Base-by-base conservation (phyloP, 2,888 invertebrate genomes). In the Protophormia terraenovae region DNA sequence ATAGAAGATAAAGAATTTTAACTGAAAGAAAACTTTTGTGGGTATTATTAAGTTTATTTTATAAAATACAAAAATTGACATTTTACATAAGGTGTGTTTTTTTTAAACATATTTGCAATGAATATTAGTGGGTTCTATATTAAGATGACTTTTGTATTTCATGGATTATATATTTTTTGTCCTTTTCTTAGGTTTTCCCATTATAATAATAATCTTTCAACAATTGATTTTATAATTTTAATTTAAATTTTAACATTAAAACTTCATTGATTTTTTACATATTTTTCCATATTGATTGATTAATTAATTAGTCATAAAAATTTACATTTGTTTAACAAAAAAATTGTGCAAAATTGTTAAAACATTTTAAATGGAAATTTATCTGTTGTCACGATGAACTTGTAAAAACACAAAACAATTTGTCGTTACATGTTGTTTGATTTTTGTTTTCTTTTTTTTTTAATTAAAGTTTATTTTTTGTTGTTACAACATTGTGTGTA, bases 351-450 rank as follows among this genome's bases (percentile, higher is more conserved):
- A 12, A 29, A 7, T 14, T 71, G n/a, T n/a, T n/a, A n/a, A n/a
- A n/a, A n/a, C n/a, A n/a, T 53, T 53, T 64, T 16, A 2, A 38
- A 4, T 53, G 35, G 14, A 62, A 71, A 64, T 55, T 64, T 32
- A 76, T 76, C n/a, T 53, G 62, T 76, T 82, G 76, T 82, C 82
- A 82, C 82, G 82, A 71, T 76, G 75, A 82, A 69, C 29, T 75
- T 81, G 75, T 81, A 69, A 76, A 60, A 81, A 73, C 76, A 83
- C 55, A 75, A 50, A 75, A 83, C 60, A 69, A 83, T 83, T 79
- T 79, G 73, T 79, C 62, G 69, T 32, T 47, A 73, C 69, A 79
- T 47, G 38, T 27, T 45, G 29, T 29, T 45, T 16, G 8, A 55
- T 14, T 10, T 35, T 62, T 27, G 35, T 22, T 45, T 14, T 24